These are phyloP conservation scores for Trichonephila clavata DNA, from an alignment of 1,140 invertebrate genomes.

Conservation along the genomic window DNA sequence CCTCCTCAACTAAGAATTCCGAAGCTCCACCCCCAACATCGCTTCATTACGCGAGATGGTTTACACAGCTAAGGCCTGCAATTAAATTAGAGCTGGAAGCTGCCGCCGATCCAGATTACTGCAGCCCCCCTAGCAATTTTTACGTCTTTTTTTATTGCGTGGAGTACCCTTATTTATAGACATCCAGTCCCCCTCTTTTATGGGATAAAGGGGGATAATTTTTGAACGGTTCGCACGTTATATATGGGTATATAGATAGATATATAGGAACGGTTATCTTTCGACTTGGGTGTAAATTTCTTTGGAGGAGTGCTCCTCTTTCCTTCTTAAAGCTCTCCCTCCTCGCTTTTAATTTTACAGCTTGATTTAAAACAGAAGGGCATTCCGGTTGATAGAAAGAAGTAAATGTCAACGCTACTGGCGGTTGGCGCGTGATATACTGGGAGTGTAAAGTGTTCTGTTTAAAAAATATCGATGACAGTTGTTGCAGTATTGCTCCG, in stretches of 20 bases:
- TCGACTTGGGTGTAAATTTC: conserved; percentile 66
- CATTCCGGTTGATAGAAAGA: background rate
- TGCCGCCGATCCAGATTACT: background rate
- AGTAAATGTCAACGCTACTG: conserved; percentile 47
- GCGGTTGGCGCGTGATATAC: conserved; percentile 30
- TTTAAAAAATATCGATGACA: conserved; percentile 51
- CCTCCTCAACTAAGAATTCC: too few relatives aligned
- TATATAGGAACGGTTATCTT: conserved; percentile 71
- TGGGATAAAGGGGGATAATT: conserved; percentile 69
- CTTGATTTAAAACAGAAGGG: conserved; percentile 71
- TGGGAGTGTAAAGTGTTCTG: conserved; percentile 12
- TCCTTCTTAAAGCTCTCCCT: conserved; percentile 34
- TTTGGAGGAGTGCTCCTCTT: background rate
- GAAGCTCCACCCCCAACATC: conserved; percentile 1
- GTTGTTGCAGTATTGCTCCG: background rate
- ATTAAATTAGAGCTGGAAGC: conserved; percentile 63
- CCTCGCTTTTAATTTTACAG: conserved; percentile 70
- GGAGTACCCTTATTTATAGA: conserved; percentile 64
- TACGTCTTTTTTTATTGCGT: conserved; percentile 70
- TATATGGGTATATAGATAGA: conserved; percentile 50
- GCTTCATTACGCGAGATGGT: conserved; percentile 64
- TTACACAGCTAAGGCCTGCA: conserved; percentile 60
- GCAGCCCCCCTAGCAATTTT: conserved; percentile 42
- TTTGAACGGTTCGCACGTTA: conserved; percentile 65
- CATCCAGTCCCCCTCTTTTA: conserved; percentile 51